Base-by-base conservation (phyloP, 2,113 vertebrate genomes). In the Gadus chalcogrammus region DNA sequence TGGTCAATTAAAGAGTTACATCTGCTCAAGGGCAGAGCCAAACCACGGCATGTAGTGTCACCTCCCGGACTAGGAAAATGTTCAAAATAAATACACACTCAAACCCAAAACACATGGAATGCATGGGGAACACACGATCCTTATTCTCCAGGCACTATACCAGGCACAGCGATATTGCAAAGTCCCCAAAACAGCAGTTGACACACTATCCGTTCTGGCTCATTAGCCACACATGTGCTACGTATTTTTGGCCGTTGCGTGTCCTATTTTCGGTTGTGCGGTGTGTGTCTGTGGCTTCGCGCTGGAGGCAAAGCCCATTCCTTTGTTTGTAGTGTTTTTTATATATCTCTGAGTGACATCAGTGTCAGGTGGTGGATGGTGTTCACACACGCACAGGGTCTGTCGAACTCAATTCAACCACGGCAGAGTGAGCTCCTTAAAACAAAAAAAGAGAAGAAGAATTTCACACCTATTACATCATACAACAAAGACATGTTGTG, bases 391-490 rank as follows among this genome's bases (percentile, higher is more conserved):
- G 35, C 31, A 35, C 31, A 35, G 4, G 71, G 79, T 76, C 80
- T 82, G 81, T 86, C 82, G 76, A 84, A 85, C 82, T 82, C 73
- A 75, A 80, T 89, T 88, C 1, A 81, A 63, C 77, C 72, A 60
- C 70, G 63, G 71, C 22, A 31, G 83, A 84, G 77, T 79, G 83
- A 80, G 73, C 80, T 79, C 78, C 85, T 78, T 70, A 76, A 68
- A 77, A 63, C 20, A 5, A 15, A 7, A 7, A 61, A 16, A 58
- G 15, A 16, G 55, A 71, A 79, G 73, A 65, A 88, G 85, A 89
- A 90, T 90, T 91, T 91, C 89, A 90, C 86, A 88, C 85, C 86
- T 90, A 91, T 91, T 90, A 90, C 84, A 83, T 88, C 73, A 74
- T 80, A 81, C 82, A 86, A 84, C 87, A 90, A 82, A 42, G 38